Evolutionary conservation across 2,888 invertebrate species (phyloP).

Genomic region (Syrphus vitripennis): DNA sequence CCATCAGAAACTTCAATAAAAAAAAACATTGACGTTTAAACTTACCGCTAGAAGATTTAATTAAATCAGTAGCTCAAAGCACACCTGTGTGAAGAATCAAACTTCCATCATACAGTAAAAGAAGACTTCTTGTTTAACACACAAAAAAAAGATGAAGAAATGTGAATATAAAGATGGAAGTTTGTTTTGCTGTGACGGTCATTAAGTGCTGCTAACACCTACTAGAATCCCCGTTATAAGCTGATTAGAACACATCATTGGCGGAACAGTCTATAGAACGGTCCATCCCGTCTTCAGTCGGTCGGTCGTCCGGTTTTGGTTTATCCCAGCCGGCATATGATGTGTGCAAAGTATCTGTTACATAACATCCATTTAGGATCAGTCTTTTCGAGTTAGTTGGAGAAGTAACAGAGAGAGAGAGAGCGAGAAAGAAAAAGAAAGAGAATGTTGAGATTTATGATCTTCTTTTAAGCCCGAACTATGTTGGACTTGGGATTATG

Average conservation of each 20-base stretch:
- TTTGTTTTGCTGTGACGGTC: slow-evolving; percentile 47
- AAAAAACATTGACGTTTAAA: slow-evolving; percentile 33
- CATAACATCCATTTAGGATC: slow-evolving; percentile 14
- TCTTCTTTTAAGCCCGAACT: slow-evolving; percentile 20
- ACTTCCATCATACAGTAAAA: background rate
- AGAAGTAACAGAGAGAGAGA: background rate
- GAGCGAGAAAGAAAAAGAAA: background rate
- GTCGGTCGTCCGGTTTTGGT: background rate
- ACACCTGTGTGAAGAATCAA: background rate
- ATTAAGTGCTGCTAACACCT: slow-evolving; percentile 47
- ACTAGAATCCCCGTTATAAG: slow-evolving; percentile 49
- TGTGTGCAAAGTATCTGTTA: slow-evolving; percentile 20
- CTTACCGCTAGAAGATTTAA: slow-evolving; percentile 60
- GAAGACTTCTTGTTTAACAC: background rate
- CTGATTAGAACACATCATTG: slow-evolving; percentile 60
- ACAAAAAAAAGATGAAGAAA: background rate
- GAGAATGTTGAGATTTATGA: slow-evolving; percentile 53
- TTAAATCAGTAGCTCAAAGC: slow-evolving; percentile 45
- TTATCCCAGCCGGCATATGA: background rate
- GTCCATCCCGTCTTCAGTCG: background rate
- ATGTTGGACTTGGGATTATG: slow-evolving; percentile 6
- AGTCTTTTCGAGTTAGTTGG: background rate
- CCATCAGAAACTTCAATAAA: slow-evolving; percentile 28
- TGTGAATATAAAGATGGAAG: slow-evolving; percentile 2
- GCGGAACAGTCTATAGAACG: slow-evolving; percentile 1